Evolutionary conservation across 2,797 vertebrate genomes (phyloP).

Genomic region (Kryptolebias ocellatus): DNA sequence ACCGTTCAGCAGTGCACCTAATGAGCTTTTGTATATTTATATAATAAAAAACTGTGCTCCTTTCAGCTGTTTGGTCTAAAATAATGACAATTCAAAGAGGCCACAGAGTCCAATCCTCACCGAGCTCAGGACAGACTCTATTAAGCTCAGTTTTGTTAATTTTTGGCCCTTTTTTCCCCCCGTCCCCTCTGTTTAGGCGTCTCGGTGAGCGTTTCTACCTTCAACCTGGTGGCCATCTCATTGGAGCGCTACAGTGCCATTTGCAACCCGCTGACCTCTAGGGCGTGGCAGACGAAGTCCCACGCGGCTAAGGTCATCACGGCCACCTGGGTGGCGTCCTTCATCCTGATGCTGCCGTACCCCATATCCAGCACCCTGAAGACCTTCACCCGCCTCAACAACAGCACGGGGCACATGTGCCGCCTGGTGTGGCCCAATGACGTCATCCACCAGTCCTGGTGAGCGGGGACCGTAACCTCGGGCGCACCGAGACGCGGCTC

Average conservation of each 20-base stretch:
- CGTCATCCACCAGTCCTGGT: conserved; percentile 92
- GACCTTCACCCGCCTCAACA: conserved; percentile 89
- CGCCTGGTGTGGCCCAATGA: conserved; percentile 90
- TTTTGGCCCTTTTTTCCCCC: neutral
- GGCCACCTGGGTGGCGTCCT: conserved; percentile 91
- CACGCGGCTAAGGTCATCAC: conserved; percentile 94
- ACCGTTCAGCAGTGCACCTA: no score
- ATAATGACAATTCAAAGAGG: neutral
- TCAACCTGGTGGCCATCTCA: conserved; percentile 96
- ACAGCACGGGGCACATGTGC: conserved; percentile 94
- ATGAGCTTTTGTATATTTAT: no score
- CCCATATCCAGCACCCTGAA: conserved; percentile 92
- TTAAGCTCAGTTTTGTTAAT: neutral
- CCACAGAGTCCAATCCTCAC: neutral
- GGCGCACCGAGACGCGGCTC: neutral
- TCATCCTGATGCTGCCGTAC: conserved; percentile 94
- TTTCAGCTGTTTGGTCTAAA: neutral
- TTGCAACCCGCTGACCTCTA: conserved; percentile 93
- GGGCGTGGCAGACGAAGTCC: conserved; percentile 97
- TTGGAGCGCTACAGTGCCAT: conserved; percentile 97
- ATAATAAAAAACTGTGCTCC: neutral
- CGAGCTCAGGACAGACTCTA: no score
- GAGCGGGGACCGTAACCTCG: conserved; percentile 55
- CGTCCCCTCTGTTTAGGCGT: conserved; percentile 79
- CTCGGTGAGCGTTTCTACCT: conserved; percentile 95